Evolutionary conservation across 2,888 invertebrate genomes (phyloP).

Genomic region (Sylvicola fuscatus): DNA sequence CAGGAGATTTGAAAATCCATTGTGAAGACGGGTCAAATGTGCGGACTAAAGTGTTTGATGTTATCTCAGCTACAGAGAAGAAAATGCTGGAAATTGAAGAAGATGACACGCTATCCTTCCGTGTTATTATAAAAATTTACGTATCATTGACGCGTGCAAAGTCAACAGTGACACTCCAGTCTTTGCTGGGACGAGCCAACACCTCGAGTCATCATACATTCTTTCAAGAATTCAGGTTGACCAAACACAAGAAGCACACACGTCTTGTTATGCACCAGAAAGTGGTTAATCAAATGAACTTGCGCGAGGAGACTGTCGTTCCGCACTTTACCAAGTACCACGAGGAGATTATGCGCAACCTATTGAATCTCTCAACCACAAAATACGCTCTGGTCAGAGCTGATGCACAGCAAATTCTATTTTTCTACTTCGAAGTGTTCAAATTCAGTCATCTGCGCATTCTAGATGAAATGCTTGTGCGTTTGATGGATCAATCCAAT

Average conservation of each 20-base stretch:
- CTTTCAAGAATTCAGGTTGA: slow-evolving; percentile 38
- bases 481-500: neutral
- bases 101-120: slow-evolving; percentile 61
- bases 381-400: slow-evolving; percentile 29
- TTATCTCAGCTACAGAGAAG: slow-evolving; percentile 39
- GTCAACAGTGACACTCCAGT: no score
- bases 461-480: slow-evolving; percentile 38
- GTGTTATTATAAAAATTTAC: neutral
- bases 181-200: slow-evolving; percentile 16
- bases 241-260: slow-evolving; percentile 36
- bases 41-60: slow-evolving; percentile 35
- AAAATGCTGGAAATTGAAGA: slow-evolving; percentile 43
- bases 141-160: neutral
- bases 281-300: slow-evolving; percentile 16
- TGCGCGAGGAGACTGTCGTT: slow-evolving; percentile 7
- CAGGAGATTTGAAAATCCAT: no score
- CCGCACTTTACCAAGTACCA: slow-evolving; percentile 37
- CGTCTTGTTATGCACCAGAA: slow-evolving; percentile 43
- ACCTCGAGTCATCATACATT: slow-evolving; percentile 38
- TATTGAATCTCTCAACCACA: slow-evolving; percentile 17
- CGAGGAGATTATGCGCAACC: slow-evolving; percentile 33
- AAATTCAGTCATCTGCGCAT: neutral
- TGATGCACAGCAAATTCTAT: slow-evolving; percentile 31
- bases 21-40: slow-evolving; percentile 42
- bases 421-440: neutral